Evolutionary conservation across 2,797 vertebrate species (phyloP), one percentile per base, ranked within the genome.

Genomic region (Amniataba percoides): DNA sequence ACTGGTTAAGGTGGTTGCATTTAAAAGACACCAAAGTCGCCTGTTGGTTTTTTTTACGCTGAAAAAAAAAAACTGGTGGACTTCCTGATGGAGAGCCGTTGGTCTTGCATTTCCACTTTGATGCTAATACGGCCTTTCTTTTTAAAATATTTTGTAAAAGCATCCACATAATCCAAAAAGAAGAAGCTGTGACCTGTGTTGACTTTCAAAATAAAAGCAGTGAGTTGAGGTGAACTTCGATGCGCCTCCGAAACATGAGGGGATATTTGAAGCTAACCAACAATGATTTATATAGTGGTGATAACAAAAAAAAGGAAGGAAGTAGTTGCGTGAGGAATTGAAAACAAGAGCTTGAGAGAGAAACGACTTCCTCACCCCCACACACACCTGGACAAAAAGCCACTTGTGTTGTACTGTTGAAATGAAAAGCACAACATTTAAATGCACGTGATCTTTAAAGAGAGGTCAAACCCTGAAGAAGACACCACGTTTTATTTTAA

Each of bases 391-490:
- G 48, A 3, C 48, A 12, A 23, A 16, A 36, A 57, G 31, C n/a
- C 31, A 39, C 19, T 19, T 3, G 7, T 19, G 27, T 4, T 49
- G 19, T 7, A 49, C 16, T n/a, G 16, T 31, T 12, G 23, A 25
- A 15, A 46, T 27, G 5, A 31, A 62, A n/a, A 10, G 31, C 55
- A 59, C 36, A 31, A 18, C 34, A 11, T 19, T 9, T 16, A 25
- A 36, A 25, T 63, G 12, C 23, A 5, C 31, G 10, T 31, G 27
- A 4, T n/a, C 34, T 25, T 40, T 25, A 19, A 57, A 27, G 4
- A 49, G 3, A 21, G 63, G 23, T 0, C 5, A 40, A 9, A 3
- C 39, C 23, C 14, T 8, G 0, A 0, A 31, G 12, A 60, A 46
- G n/a, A 42, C 55, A 25, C 23, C 55, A 59, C 13, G 34, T 0